Evolutionary conservation across 2,113 vertebrate species (phyloP).

Genomic region (Dasypus novemcinctus): DNA sequence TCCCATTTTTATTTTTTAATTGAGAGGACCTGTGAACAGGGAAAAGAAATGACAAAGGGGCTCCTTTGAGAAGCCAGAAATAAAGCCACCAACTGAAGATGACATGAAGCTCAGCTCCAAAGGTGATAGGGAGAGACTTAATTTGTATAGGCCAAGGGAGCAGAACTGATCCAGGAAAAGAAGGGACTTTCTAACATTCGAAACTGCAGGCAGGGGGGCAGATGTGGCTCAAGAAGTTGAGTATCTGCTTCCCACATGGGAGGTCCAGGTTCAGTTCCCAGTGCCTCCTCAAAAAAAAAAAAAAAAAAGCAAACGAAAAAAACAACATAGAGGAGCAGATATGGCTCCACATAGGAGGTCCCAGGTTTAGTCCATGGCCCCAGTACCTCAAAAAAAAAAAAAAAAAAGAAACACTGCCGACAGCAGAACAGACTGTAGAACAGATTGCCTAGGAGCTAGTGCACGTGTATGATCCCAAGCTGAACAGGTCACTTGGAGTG

Average conservation of each 20-base stretch:
- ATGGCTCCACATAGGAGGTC: too few species aligned
- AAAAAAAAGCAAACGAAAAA: too few species aligned
- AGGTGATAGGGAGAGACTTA: background rate
- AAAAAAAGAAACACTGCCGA: background rate
- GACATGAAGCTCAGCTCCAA: background rate
- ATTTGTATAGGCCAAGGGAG: background rate
- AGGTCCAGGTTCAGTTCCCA: too few species aligned
- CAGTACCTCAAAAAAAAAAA: too few species aligned
- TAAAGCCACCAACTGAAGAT: background rate
- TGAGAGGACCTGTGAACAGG: background rate
- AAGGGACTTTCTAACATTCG: background rate
- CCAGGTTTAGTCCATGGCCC: too few species aligned
- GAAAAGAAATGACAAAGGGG: background rate
- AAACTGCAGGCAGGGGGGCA: background rate
- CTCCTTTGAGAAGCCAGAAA: background rate
- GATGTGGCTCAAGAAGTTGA: background rate
- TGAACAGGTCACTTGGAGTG: background rate
- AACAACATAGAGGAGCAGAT: too few species aligned
- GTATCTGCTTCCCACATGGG: too few species aligned
- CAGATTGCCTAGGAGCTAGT: background rate
- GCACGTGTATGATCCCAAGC: background rate
- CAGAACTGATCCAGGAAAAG: background rate
- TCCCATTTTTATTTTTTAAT: background rate
- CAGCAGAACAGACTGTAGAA: background rate
- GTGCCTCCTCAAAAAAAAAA: too few species aligned